Evolutionary conservation across 2,113 vertebrate genomes (phyloP).

Genomic region (Centropus bengalensis): DNA sequence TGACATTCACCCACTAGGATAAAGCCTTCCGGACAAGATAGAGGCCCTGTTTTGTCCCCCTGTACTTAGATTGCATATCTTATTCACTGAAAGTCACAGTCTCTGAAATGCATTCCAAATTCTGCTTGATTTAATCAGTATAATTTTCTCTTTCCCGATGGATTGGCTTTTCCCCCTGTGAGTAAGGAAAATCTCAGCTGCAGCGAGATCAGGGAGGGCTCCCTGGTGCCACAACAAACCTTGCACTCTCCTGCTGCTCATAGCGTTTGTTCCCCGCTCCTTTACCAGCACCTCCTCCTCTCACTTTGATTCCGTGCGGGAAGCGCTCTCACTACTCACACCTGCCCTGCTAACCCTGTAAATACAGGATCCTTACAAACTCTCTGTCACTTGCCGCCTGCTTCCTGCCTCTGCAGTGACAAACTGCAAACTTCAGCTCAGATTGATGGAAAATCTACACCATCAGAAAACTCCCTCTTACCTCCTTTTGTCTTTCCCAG

Average conservation of each 20-base stretch:
- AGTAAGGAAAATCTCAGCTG: neutral
- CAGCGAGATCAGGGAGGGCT: neutral
- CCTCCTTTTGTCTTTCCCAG: neutral
- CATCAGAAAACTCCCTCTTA: neutral
- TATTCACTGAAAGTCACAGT: neutral
- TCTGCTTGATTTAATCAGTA: neutral
- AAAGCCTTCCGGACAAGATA: neutral
- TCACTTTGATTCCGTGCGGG: neutral
- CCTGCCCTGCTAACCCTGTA: neutral
- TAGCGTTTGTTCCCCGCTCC: neutral
- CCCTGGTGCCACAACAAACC: neutral
- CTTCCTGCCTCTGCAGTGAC: neutral
- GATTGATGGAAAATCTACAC: neutral
- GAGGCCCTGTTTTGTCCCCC: neutral
- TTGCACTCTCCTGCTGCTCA: neutral
- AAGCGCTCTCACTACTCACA: neutral
- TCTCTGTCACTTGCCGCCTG: neutral
- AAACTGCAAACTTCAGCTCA: neutral
- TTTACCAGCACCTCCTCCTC: neutral
- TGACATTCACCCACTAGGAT: neutral
- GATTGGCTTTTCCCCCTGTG: neutral
- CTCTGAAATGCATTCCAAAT: conserved; percentile 11
- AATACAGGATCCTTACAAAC: neutral
- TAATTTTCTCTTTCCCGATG: conserved; percentile 26
- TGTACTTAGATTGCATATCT: neutral